Conservation (phyloP, 2,113 vertebrate species). For the Plectropomus leopardus region DNA sequence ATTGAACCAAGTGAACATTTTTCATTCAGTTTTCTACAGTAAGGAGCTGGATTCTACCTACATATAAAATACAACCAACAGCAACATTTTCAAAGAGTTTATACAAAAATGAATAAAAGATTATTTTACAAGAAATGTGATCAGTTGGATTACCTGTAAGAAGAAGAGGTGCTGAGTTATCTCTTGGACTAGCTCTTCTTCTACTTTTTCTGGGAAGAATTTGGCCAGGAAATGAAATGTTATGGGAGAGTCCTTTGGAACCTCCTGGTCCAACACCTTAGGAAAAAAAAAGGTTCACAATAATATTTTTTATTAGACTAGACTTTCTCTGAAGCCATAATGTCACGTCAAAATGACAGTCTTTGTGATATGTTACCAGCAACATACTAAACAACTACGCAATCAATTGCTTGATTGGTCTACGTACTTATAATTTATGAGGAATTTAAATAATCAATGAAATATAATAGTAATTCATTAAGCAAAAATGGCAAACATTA, state of each 20-base stretch:
- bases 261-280: conserved; percentile 94
- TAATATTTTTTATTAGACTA: neutral
- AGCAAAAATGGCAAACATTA: neutral
- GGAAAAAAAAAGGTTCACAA: neutral
- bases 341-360: neutral
- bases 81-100: neutral
- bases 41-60: neutral
- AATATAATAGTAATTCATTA: neutral
- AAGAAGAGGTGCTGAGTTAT: conserved; percentile 97
- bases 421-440: neutral
- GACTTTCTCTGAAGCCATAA: neutral
- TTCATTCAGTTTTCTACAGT: neutral
- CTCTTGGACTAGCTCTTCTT: conserved; percentile 95
- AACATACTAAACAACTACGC: neutral
- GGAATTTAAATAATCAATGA: neutral
- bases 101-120: neutral
- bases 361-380: neutral
- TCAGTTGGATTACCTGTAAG: conserved; percentile 87
- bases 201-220: conserved; percentile 95
- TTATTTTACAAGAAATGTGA: neutral
- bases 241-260: conserved; percentile 94
- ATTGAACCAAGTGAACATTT: neutral
- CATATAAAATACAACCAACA: neutral
- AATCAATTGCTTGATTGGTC: neutral
- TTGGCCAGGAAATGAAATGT: conserved; percentile 94